Evolutionary conservation across 2,888 invertebrate genomes (phyloP).

Genomic region (Calameuta pallipes): DNA sequence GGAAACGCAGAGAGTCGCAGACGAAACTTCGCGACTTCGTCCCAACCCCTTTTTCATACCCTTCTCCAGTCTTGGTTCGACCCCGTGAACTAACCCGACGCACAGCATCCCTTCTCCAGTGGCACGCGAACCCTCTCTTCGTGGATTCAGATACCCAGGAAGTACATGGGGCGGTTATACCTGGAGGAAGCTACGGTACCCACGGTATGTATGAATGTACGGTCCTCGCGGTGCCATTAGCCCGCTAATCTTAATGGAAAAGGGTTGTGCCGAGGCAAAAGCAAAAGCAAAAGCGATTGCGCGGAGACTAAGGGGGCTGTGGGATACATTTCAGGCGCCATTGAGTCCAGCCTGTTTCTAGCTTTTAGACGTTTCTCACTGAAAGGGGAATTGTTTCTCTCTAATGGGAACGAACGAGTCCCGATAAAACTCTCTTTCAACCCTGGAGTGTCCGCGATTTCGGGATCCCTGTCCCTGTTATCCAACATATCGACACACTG

Average conservation of each 20-base stretch:
- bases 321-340: conserved; percentile 38
- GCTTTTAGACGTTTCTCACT: conserved; percentile 20
- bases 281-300: conserved; percentile 23
- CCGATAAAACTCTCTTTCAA: not conserved
- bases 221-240: conserved; percentile 38
- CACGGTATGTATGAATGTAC: conserved; percentile 18
- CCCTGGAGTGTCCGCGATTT: not conserved
- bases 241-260: conserved; percentile 43
- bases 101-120: not conserved
- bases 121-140: not conserved
- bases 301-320: conserved; percentile 11
- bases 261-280: conserved; percentile 30
- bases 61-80: not conserved
- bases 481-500: not conserved
- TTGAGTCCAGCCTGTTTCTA: conserved; percentile 36
- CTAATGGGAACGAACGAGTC: not conserved
- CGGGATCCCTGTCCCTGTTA: not conserved
- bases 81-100: not conserved
- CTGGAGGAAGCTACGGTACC: conserved; percentile 1
- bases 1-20: not conserved
- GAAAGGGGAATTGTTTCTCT: conserved; percentile 10
- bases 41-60: not conserved
- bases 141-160: not conserved
- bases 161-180: not conserved
- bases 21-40: not conserved